Conservation (phyloP, 2,113 vertebrate genomes). For the Phasianus colchicus region DNA sequence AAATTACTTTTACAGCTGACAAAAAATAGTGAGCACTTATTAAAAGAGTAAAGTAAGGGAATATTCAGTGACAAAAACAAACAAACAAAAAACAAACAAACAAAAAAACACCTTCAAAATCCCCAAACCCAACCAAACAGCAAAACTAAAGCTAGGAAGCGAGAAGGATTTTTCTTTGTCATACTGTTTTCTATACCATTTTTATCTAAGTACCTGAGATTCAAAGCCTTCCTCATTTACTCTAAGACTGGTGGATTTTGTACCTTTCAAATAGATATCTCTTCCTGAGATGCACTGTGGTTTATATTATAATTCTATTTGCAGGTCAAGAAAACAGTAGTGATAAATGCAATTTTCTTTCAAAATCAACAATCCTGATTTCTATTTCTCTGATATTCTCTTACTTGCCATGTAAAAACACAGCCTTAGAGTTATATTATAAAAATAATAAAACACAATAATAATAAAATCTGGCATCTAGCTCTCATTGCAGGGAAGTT, state of each 20-base stretch:
- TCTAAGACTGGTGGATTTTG: not conserved
- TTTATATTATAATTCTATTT: not conserved
- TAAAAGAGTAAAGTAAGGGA: not conserved
- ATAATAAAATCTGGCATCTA: not conserved
- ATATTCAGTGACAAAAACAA: not conserved
- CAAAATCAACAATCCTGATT: not conserved
- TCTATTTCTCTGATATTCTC: not conserved
- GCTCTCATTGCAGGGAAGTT: not conserved
- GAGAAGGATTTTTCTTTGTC: not conserved
- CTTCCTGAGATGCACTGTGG: not conserved
- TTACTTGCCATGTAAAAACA: not conserved
- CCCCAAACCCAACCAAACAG: not conserved
- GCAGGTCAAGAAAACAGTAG: not conserved
- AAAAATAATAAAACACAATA: not conserved
- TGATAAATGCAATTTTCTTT: not conserved
- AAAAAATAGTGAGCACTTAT: not conserved
- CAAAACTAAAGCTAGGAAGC: not conserved
- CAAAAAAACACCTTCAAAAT: no score
- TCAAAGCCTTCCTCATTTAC: not conserved
- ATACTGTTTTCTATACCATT: not conserved
- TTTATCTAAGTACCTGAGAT: not conserved
- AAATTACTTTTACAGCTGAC: not conserved
- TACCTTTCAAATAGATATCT: not conserved
- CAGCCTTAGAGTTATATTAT: not conserved
- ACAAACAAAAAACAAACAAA: no score